Evolutionary conservation across 1,140 invertebrate species (phyloP).

Genomic region (Drosophila kanapiae): DNA sequence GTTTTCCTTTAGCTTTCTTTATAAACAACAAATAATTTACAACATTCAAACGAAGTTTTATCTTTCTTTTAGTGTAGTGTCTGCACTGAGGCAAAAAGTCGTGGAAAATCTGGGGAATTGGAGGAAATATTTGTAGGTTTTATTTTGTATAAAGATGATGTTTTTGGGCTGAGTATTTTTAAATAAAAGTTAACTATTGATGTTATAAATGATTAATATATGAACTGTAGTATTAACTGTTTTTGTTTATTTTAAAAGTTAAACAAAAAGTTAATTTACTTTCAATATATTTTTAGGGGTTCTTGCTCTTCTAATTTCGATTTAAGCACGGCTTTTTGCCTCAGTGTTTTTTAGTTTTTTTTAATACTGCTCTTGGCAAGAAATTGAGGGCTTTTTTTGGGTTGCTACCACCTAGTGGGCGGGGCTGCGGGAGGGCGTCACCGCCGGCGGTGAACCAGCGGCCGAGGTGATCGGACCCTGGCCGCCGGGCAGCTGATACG

Average conservation of each 20-base stretch:
- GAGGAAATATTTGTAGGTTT: not conserved
- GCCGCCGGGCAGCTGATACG: slow-evolving; percentile 76
- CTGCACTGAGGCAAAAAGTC: slow-evolving; percentile 11
- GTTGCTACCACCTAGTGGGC: slow-evolving; percentile 59
- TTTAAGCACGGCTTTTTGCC: slow-evolving; percentile 1
- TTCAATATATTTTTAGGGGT: not conserved
- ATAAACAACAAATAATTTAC: slow-evolving; percentile 79
- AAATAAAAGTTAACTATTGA: not conserved
- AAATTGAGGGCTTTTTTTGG: slow-evolving; percentile 25
- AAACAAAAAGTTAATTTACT: not conserved
- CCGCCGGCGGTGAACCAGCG: slow-evolving; percentile 55
- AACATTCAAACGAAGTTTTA: slow-evolving; percentile 64
- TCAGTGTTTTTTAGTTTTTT: slow-evolving; percentile 28
- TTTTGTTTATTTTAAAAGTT: not conserved
- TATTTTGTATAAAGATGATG: not conserved
- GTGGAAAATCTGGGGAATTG: not conserved
- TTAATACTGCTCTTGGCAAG: slow-evolving; percentile 75
- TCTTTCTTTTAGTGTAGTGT: slow-evolving; percentile 6
- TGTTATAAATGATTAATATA: not conserved
- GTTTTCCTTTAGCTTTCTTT: not conserved
- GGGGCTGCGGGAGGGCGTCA: slow-evolving; percentile 70
- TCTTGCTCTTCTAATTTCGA: not conserved
- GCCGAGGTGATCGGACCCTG: slow-evolving; percentile 42
- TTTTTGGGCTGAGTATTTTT: not conserved
- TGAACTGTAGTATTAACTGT: not conserved